Percentiles rank a stretch among this genome's conserved stretches.
phyloP scores from a whole-genome alignment of 1,140 invertebrate genomes.

The Brachionus calyciflorus region DNA sequence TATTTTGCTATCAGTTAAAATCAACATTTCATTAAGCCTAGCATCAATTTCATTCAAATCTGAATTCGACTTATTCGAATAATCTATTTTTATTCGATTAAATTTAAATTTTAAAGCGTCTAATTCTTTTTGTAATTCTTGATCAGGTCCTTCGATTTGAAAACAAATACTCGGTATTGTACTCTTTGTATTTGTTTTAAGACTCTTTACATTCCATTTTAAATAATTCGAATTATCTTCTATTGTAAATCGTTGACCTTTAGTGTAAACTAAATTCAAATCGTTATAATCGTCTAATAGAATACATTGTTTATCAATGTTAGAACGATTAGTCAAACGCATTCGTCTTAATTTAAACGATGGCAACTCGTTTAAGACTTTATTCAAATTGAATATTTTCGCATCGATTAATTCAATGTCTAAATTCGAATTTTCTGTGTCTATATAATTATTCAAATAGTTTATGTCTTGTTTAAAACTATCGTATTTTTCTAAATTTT shows the following conservation, averaged over 20 bases:
- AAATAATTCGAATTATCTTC: constrained; percentile 22
- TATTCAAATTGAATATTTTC: neutral
- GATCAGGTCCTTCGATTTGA: neutral
- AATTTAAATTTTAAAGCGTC: neutral
- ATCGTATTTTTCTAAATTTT: neutral
- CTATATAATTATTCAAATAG: neutral
- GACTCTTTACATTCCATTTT: neutral
- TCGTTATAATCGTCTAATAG: neutral
- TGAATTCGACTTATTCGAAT: neutral
- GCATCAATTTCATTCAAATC: neutral
- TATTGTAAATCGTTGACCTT: neutral
- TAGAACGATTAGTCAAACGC: neutral
- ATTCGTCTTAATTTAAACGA: neutral
- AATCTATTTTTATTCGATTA: neutral
- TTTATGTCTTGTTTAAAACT: neutral
- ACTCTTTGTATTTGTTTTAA: neutral
- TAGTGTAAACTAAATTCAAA: neutral
- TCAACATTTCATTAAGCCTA: neutral
- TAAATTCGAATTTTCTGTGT: neutral
- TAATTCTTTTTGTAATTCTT: neutral
- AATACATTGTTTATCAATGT: neutral
- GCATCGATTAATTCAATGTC: neutral
- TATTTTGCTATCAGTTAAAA: constrained; percentile 9
- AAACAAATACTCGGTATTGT: constrained; percentile 8
- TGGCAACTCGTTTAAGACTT: neutral